Evolutionary conservation across 2,797 vertebrate genomes (phyloP), one percentile per base, ranked within the genome.

Genomic region (Acrocephalus scirpaceus): DNA sequence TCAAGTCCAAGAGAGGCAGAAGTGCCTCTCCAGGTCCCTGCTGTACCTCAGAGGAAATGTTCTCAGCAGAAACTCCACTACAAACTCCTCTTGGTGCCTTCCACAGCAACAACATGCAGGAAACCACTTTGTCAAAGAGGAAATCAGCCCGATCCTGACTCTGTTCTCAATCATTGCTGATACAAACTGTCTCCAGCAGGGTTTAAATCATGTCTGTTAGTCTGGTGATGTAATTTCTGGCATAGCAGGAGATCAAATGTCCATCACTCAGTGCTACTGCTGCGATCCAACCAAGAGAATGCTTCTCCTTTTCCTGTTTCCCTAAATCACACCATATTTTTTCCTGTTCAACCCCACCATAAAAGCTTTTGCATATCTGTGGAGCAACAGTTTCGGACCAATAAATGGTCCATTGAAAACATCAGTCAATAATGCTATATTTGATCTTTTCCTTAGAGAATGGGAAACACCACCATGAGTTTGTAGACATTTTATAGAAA

Each of bases 131-230:
- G 84, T 47, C 54, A 76, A 38, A 86, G 47, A 94, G 65, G 71
- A 96, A 76, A 88, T 84, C 62, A 81, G 74, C 56, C 79, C 8
- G 14, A 60, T 54, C 65, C 56, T 61, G 36, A 45, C 85, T 92
- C 86, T 92, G 58, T 17, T 73, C 93, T 94, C 82, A 88, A 22
- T 76, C 83, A 61, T 7, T 88, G 34, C 42, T 48, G 69, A 86
- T 74, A 83, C 27, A 89, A 75, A 44, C 80, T 95, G 90, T 93
- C 92, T 95, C 90, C 84, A 94, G 66, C 57, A 71, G 38, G 47
- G 61, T 40, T 92, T 77, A 92, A 89, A 82, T 89, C 84, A 83
- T 0, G 36, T 79, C 88, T 95, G 74, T 90, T 64, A 44, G 91
- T 32, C 93, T 56, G 74, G 32, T 94, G 93, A 92, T 50, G 73